A percentile compares a stretch with the other conserved stretches of the same genome.
Conservation (phyloP, 2,888 invertebrate genomes). For the Sicus ferrugineus region DNA sequence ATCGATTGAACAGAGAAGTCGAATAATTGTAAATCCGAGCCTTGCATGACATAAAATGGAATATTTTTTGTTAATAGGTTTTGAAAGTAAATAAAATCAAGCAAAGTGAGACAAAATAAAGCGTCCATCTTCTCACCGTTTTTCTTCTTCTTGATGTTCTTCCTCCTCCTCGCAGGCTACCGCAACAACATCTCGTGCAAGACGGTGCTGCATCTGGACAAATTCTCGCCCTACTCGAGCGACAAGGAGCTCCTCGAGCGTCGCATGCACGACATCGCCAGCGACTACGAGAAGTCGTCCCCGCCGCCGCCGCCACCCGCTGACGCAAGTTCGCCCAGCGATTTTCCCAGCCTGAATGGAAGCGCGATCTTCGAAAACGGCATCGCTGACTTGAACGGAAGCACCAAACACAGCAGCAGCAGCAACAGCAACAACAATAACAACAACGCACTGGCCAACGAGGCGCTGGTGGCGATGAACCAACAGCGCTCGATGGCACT, state of each 20-base stretch:
- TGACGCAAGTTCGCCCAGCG: constrained; percentile 39
- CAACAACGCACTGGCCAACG: constrained; percentile 17
- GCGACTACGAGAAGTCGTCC: constrained; percentile 60
- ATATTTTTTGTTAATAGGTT: too few species aligned
- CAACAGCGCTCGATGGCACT: constrained; percentile 28
- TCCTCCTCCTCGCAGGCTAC: constrained; percentile 53
- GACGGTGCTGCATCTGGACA: constrained; percentile 62
- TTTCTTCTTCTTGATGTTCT: background rate
- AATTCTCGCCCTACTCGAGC: constrained; percentile 57
- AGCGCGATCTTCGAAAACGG: constrained; percentile 57
- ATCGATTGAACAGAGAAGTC: background rate
- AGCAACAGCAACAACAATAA: too few species aligned
- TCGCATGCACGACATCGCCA: constrained; percentile 61
- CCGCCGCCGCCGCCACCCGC: constrained; percentile 49
- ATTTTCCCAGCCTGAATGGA: constrained; percentile 56
- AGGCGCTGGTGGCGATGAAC: constrained; percentile 10
- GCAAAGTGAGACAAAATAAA: background rate
- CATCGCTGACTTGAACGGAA: constrained; percentile 50
- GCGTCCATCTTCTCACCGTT: background rate
- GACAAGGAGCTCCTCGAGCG: constrained; percentile 61
- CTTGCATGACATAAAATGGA: too few species aligned
- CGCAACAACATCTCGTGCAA: constrained; percentile 63
- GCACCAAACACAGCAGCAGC: constrained; percentile 50
- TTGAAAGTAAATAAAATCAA: too few species aligned
- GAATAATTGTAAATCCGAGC: too few species aligned